A percentile compares a stretch with the other conserved stretches of the same genome.
Conservation (phyloP, 2,113 vertebrate species). For the Grammomys surdaster region DNA sequence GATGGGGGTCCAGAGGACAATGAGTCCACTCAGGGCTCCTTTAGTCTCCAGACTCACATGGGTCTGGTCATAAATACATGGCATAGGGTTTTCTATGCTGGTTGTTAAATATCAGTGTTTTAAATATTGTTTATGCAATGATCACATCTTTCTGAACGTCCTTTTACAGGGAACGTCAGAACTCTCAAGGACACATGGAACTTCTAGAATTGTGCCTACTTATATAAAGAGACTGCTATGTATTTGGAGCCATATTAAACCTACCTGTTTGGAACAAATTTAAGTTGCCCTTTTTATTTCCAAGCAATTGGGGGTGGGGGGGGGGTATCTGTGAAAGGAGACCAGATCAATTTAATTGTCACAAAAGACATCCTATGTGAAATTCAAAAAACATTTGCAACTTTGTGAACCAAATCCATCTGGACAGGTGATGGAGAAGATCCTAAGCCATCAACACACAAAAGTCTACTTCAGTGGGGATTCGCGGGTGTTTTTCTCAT, state of each 20-base stretch:
- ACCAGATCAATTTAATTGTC: neutral
- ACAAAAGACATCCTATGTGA: neutral
- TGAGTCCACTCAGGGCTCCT: neutral
- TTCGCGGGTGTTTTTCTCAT: neutral
- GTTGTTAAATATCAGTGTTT: conserved; percentile 26
- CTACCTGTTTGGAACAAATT: conserved; percentile 24
- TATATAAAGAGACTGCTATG: conserved; percentile 5
- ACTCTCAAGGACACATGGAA: neutral
- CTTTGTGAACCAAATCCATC: conserved; percentile 9
- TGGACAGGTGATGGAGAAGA: neutral
- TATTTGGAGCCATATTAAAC: neutral
- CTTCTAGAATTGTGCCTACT: neutral
- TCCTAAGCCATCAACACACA: neutral
- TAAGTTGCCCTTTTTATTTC: neutral
- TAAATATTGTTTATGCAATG: neutral
- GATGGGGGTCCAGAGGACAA: neutral
- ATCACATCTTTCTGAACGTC: neutral
- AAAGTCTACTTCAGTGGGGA: neutral
- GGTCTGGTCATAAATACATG: neutral
- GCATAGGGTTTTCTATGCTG: neutral
- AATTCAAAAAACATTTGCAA: conserved; percentile 26
- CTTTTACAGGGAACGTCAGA: neutral
- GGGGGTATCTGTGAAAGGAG: neutral
- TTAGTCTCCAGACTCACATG: no score
- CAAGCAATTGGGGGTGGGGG: neutral